Base-by-base conservation (phyloP, 2,888 invertebrate genomes). In the Drosophila falleni region DNA sequence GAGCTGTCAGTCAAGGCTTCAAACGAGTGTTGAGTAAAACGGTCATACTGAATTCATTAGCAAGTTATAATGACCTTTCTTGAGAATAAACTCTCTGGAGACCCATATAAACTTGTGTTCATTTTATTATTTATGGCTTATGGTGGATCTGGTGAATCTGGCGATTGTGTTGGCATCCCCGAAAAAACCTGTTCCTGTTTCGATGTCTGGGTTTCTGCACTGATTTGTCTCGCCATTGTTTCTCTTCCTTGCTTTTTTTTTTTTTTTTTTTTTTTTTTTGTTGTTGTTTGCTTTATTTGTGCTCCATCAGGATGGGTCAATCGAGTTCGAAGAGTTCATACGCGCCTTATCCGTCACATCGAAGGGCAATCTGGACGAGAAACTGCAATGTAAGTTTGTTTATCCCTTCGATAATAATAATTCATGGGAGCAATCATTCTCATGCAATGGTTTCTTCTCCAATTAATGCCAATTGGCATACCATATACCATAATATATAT, bases 321-420 rank as follows among this genome's bases (percentile, higher is more conserved):
- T 99, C 93, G 98, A 99, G 93, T 99, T 99, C 93, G 98, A 98
- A 93, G 99, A 99, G 94, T 99, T 99, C 93, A 99, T 99, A 92
- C 95, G 98, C 93, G 99, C 99, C 71, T 94, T 99, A 78, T 99
- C 99, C 87, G 98, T 99, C 91, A 99, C 99, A 95, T 99, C 99
- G 92, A 95, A 99, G 92, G 99, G 99, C 80, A 98, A 98, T 93
- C 95, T 99, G 89, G 99, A 99, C 92, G 99, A 99, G 93, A 99
- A 99, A 94, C 94, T 99, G 89, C 98, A 99, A 92, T 99, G 99
- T 99, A 94, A 96, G 97, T 96, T 29, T 9, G 33, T 16, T 16
- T 42, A 15, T 13, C 29, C 39, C 16, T 0, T 6, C 26, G 39
- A 26, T 16, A 11, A 23, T 16, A 11, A 23, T 26, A 23, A 10